Conservation (phyloP, 2,797 vertebrate species). For the Enteromius treurensis region DNA sequence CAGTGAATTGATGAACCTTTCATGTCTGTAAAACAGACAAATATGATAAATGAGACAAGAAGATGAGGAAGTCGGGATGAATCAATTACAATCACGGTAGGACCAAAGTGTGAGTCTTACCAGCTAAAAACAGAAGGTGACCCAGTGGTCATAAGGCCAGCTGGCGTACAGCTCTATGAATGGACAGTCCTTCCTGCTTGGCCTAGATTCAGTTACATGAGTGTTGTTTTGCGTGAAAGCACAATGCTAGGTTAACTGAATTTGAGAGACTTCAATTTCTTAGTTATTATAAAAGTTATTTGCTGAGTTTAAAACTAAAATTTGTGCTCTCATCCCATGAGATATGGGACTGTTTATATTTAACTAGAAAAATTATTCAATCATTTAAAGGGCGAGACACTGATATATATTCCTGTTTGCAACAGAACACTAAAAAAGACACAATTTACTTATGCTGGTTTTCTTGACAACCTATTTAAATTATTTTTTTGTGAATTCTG, state of each 20-base stretch:
- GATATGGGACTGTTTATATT: background rate
- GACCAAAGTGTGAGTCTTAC: background rate
- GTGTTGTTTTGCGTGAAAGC: constrained; percentile 1
- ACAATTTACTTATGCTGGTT: background rate
- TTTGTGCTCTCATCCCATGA: background rate
- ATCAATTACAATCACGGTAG: background rate
- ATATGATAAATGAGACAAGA: background rate
- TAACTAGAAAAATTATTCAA: background rate
- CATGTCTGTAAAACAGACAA: constrained; percentile 63
- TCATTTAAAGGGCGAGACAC: background rate
- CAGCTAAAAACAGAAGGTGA: constrained; percentile 1
- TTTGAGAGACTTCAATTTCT: background rate
- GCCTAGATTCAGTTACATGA: background rate
- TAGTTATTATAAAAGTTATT: background rate
- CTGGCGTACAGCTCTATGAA: constrained; percentile 7
- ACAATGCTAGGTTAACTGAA: background rate
- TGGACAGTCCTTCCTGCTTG: constrained; percentile 2
- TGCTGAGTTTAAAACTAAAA: background rate
- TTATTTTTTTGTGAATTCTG: background rate
- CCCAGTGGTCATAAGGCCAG: background rate
- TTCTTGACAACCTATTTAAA: background rate
- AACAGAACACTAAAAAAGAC: background rate
- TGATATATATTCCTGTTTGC: background rate
- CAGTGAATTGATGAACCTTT: constrained; percentile 69
- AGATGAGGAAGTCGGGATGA: background rate